Evolutionary conservation across 2,888 invertebrate species (phyloP).

Genomic region (Drosophila formosana): DNA sequence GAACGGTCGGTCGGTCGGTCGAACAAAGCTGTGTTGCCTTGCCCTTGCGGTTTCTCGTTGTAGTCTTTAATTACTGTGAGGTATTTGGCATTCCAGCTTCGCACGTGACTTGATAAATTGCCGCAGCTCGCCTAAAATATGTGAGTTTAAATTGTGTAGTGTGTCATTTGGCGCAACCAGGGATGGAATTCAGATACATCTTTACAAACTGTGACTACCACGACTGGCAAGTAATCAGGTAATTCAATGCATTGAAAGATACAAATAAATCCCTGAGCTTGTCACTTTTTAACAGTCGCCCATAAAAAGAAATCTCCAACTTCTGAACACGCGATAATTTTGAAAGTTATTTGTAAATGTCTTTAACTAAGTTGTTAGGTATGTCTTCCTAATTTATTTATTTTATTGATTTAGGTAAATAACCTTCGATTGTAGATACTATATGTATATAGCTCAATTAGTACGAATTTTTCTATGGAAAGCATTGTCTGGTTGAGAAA

Average conservation of each 20-base stretch:
- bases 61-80: conserved; percentile 39
- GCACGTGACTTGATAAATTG: conserved; percentile 9
- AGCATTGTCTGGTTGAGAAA: no score
- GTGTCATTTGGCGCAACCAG: conserved; percentile 9
- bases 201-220: background rate
- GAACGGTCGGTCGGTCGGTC: conserved; percentile 13
- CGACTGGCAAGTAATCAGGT: background rate
- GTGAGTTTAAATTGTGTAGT: background rate
- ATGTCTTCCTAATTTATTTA: no score
- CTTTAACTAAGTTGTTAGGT: no score
- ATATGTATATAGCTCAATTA: no score
- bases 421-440: no score
- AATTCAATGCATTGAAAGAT: background rate
- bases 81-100: conserved; percentile 5
- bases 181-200: background rate
- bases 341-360: no score
- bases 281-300: no score
- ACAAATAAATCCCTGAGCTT: no score
- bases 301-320: no score
- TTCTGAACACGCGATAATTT: no score
- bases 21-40: conserved; percentile 14
- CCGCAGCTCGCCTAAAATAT: conserved; percentile 9
- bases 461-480: no score
- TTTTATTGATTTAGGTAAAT: no score
- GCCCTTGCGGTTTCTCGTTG: conserved; percentile 30